These are phyloP conservation scores for Perithous albicinctus DNA, from an alignment of 2,888 invertebrate genomes.

Conservation along the genomic window DNA sequence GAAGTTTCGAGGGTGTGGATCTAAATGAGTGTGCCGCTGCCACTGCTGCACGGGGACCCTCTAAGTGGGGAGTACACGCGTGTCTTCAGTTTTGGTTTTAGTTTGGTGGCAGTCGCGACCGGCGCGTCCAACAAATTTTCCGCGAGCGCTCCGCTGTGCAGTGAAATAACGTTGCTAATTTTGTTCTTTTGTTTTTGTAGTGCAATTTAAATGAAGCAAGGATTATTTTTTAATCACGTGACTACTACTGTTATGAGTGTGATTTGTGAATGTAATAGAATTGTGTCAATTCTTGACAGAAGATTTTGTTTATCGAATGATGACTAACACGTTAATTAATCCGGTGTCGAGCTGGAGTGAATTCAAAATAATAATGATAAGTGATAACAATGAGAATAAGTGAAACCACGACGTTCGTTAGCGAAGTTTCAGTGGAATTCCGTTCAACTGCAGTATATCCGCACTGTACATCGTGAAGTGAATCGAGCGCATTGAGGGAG, in stretches of 20 bases:
- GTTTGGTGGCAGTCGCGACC: constrained; percentile 77
- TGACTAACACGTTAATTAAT: not conserved
- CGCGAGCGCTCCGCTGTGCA: constrained; percentile 2
- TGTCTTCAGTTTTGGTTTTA: constrained; percentile 83
- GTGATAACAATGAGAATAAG: constrained; percentile 15
- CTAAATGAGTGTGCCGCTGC: constrained; percentile 54
- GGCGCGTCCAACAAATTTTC: constrained; percentile 52
- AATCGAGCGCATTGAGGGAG: constrained; percentile 3
- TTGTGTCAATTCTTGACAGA: not conserved
- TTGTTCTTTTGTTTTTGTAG: not conserved
- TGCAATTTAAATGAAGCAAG: not conserved
- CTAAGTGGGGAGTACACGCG: constrained; percentile 79
- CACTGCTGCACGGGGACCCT: constrained; percentile 62
- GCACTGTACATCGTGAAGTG: not conserved
- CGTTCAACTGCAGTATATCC: constrained; percentile 3
- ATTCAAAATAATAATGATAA: constrained; percentile 12
- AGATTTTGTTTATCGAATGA: not conserved
- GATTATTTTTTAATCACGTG: not conserved
- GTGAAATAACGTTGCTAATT: not conserved
- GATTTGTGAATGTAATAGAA: no score
- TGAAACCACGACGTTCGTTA: constrained; percentile 30
- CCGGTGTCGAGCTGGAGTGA: not conserved
- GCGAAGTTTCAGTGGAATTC: constrained; percentile 45
- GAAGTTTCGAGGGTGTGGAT: constrained; percentile 56
- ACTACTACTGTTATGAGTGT: not conserved